Conservation (phyloP, 2,797 vertebrate genomes). For the Hemibagrus guttatus region DNA sequence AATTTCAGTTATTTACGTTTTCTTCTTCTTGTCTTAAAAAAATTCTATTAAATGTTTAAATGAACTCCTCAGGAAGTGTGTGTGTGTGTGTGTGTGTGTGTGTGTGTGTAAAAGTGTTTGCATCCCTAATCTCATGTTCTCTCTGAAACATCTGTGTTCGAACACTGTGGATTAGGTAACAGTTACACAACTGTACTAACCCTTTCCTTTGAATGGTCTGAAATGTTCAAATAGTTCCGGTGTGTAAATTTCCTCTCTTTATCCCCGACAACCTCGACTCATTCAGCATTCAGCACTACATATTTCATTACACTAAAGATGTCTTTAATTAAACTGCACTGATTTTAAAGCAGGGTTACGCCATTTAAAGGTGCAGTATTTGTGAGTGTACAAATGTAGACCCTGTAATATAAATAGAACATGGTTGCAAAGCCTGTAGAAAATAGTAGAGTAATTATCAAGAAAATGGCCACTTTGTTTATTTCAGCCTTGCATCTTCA, state of each 20-base stretch:
- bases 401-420: background rate
- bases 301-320: background rate
- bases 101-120: background rate
- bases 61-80: background rate
- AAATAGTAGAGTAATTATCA: background rate
- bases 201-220: background rate
- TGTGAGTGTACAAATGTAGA: no score
- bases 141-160: conserved; percentile 7
- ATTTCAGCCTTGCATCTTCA: background rate
- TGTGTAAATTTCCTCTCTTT: background rate
- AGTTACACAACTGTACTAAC: conserved; percentile 32
- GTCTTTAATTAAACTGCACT: background rate
- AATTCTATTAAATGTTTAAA: background rate
- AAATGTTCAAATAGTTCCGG: background rate
- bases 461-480: background rate
- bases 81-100: no score
- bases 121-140: background rate
- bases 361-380: background rate
- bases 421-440: background rate
- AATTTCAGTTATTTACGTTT: background rate
- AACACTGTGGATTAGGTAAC: conserved; percentile 18
- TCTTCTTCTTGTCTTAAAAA: background rate
- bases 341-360: background rate
- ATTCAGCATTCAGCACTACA: background rate
- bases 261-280: background rate